Evolutionary conservation across 2,888 invertebrate genomes (phyloP), one percentile per base, ranked within the genome.

Genomic region (Tetanocera ferruginea): DNA sequence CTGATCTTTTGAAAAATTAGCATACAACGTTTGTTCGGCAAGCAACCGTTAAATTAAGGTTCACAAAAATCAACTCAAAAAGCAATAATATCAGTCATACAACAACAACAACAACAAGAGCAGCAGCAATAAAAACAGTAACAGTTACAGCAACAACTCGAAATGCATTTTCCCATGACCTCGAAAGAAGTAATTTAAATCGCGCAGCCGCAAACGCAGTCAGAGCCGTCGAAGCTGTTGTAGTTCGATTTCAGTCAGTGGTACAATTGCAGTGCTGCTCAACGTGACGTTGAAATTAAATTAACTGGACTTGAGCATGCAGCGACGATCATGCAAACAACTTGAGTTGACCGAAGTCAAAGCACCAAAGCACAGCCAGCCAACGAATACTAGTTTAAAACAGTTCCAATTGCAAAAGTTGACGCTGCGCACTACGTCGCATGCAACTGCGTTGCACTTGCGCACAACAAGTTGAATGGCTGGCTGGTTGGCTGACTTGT

Each of bases 131-230:
- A 70, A 31, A 49, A 70, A 60, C 70, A 51, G 25, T 25, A 64
- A 5, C 49, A 37, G 4, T 19, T 52, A 28, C 52, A 23, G 31
- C 66, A 73, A 73, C 73, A 73, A 73, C 73, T 62, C 23, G 37
- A 62, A 49, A 43, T 62, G 34, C 2, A 74, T 85, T 87, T 87
- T 87, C 87, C 85, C 87, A 87, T 87, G 87, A 87, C 87, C 87
- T 87, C 87, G 87, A 86, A 86, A 84, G 84, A 82, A 82, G 85
- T 86, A 86, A 86, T 86, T 85, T 86, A 80, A 84, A 83, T 84
- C 82, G 81, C 81, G 80, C 79, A 79, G 74, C 80, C 79, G 73
- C 81, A 79, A 80, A 79, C 76, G 77, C 82, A 77, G 67, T 79
- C 81, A 52, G 17, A 66, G 77, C 34, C 66, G 60, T 64, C 75